phyloP scores from a whole-genome alignment of 2,888 invertebrate genomes.

The Rhorus exstirpatorius region DNA sequence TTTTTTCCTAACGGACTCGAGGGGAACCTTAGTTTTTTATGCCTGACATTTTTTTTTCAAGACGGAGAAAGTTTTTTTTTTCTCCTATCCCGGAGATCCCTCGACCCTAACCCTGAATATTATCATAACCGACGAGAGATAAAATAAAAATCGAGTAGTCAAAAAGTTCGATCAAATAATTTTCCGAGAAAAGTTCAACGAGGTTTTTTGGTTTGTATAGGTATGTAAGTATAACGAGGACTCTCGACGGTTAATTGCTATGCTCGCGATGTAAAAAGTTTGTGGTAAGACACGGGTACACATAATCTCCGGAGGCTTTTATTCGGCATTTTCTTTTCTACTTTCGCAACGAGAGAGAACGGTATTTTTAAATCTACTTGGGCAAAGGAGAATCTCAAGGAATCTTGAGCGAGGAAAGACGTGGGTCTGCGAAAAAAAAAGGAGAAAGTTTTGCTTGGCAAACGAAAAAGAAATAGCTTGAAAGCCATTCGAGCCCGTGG shows the following conservation, averaged over 20 bases:
- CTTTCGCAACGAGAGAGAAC: no score
- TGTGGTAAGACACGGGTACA: no score
- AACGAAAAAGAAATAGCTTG: no score
- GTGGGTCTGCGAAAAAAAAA: no score
- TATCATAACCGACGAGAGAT: neutral
- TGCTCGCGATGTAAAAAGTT: no score
- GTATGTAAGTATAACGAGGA: slow-evolving; percentile 13
- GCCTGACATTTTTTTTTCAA: neutral
- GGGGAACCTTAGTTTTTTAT: neutral
- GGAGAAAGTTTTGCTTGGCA: no score
- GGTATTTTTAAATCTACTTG: no score
- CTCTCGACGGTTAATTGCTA: no score
- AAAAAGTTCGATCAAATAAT: neutral
- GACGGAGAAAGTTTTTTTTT: neutral
- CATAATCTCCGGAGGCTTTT: no score
- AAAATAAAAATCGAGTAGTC: neutral
- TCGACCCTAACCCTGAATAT: slow-evolving; percentile 14
- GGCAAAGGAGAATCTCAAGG: no score
- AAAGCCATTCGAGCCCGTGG: neutral
- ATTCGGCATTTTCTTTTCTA: no score
- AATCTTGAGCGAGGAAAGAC: no score
- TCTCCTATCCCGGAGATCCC: neutral
- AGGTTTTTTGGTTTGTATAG: slow-evolving; percentile 12
- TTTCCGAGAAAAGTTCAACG: slow-evolving; percentile 9
- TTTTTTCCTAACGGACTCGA: neutral